Conservation (phyloP, 2,888 invertebrate species). For the Slavum lentiscoides region DNA sequence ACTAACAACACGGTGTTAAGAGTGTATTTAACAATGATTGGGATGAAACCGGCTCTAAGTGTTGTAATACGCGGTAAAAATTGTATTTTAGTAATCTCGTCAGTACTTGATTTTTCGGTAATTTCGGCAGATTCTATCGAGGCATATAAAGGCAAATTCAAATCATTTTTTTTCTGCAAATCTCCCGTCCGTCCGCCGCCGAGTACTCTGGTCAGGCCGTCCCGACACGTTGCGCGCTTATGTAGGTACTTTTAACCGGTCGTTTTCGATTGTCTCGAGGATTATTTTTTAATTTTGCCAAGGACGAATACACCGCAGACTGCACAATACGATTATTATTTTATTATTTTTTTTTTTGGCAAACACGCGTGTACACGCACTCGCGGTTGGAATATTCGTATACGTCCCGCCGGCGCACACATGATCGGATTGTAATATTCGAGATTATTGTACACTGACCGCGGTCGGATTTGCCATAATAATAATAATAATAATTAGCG, state of each 20-base stretch:
- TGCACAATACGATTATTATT: neutral
- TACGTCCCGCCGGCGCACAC: constrained; percentile 9
- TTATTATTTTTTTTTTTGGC: neutral
- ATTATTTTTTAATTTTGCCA: neutral
- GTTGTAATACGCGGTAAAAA: no score
- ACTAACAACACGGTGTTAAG: no score
- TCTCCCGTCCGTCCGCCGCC: no score
- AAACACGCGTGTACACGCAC: neutral
- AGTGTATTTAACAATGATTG: no score
- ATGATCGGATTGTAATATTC: constrained; percentile 23
- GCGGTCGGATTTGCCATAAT: constrained; percentile 16
- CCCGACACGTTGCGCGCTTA: neutral
- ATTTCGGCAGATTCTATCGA: no score
- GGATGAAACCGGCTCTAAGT: no score
- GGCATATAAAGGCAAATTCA: no score
- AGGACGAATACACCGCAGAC: constrained; percentile 31
- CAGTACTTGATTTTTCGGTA: no score
- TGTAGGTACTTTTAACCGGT: constrained; percentile 18
- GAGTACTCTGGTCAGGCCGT: no score
- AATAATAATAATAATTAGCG: constrained; percentile 29
- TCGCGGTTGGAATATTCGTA: neutral
- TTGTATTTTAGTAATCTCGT: no score
- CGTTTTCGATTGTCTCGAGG: constrained; percentile 29
- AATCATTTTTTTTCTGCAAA: no score
- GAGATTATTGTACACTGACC: neutral